Evolutionary conservation across 2,888 invertebrate genomes (phyloP).

Genomic region (Drosophila fungiperda): DNA sequence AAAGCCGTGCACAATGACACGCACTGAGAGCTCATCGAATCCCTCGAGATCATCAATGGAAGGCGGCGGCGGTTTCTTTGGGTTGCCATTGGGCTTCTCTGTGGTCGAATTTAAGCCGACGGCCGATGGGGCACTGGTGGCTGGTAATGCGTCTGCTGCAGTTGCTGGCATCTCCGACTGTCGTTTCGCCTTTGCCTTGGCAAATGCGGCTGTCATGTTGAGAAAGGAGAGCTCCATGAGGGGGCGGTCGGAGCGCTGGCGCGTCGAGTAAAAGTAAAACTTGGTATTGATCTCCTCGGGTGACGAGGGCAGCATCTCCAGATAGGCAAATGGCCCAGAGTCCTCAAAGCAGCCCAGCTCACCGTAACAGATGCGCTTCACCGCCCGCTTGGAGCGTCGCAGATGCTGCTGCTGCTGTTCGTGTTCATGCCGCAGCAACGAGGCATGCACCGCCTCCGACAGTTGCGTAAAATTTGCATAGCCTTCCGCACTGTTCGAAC

Average conservation of each 20-base stretch:
- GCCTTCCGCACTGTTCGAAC: slow-evolving; percentile 10
- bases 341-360: slow-evolving; percentile 97
- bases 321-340: slow-evolving; percentile 94
- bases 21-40: slow-evolving; percentile 86
- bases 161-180: slow-evolving; percentile 43
- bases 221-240: slow-evolving; percentile 90
- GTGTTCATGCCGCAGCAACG: slow-evolving; percentile 64
- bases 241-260: slow-evolving; percentile 88
- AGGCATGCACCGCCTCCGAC: slow-evolving; percentile 72
- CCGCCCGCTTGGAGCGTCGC: slow-evolving; percentile 90
- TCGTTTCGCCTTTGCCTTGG: slow-evolving; percentile 54
- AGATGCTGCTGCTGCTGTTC: slow-evolving; percentile 53
- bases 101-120: slow-evolving; percentile 22
- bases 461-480: slow-evolving; percentile 66
- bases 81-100: slow-evolving; percentile 39
- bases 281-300: slow-evolving; percentile 95
- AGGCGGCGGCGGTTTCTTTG: slow-evolving; percentile 49
- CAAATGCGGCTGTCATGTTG: slow-evolving; percentile 89
- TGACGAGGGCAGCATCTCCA: slow-evolving; percentile 94
- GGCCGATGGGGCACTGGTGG: slow-evolving; percentile 66
- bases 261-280: slow-evolving; percentile 91
- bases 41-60: slow-evolving; percentile 84
- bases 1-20: slow-evolving; percentile 97
- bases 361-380: slow-evolving; percentile 93
- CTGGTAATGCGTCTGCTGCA: slow-evolving; percentile 24